phyloP scores from a whole-genome alignment of 64 coral and sea anemone genomes.

The Acropora yongei region DNA sequence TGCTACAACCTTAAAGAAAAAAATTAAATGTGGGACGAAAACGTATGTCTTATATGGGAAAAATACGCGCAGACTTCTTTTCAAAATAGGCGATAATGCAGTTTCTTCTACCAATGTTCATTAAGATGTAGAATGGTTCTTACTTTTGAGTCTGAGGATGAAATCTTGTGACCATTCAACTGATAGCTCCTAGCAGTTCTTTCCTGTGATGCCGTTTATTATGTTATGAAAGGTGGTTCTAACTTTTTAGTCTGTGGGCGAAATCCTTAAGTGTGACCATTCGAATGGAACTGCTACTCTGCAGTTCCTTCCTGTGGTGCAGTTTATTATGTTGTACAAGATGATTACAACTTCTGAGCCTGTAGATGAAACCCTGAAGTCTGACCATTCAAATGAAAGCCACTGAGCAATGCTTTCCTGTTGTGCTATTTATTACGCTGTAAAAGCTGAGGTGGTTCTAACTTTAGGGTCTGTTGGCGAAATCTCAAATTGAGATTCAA shows the following conservation, averaged over 20 bases:
- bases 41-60: no score
- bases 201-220: neutral
- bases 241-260: neutral
- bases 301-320: neutral
- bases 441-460: neutral
- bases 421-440: neutral
- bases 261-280: neutral
- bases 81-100: no score
- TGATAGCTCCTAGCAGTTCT: neutral
- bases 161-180: neutral
- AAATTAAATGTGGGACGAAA: no score
- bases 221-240: neutral
- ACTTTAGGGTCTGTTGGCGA: neutral
- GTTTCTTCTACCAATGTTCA: no score
- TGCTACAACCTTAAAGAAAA: neutral
- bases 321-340: neutral
- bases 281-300: neutral
- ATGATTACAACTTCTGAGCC: neutral
- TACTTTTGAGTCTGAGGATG: neutral
- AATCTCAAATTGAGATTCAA: no score
- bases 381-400: slow-evolving; percentile 5
- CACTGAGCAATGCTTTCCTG: neutral
- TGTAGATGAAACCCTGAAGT: neutral
- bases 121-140: neutral
- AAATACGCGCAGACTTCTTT: no score